Base-by-base conservation (phyloP, 2,113 vertebrate genomes). In the Potamarius usumacintae region DNA sequence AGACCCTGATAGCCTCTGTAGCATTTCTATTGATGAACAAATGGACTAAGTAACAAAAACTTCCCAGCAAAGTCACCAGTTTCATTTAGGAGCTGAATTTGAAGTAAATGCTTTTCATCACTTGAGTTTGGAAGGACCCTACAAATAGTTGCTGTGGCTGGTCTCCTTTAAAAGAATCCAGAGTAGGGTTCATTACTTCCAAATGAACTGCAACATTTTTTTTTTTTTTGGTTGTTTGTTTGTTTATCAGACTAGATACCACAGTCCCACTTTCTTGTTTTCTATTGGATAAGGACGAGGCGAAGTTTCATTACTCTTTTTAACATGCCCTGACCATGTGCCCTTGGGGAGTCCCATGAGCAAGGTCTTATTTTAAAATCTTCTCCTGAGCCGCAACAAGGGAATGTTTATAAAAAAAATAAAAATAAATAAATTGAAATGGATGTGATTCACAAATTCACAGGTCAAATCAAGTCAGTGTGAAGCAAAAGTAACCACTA, bases 301-400 rank as follows among this genome's bases (percentile, higher is more conserved):
- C 27, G 30, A 25, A 60, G 57, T 48, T 62, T 34, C 53, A 18
- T 30, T 18, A 18, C 14, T 80, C n/a, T 18, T 48, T 42, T 62
- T 60, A 25, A 82, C 78, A 34, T 58, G 17, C 27, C 58, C 57
- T 62, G 22, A 18, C 79, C 6, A 12, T 62, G 62, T 62, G 57
- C 57, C 30, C 57, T 58, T 30, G 18, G 22, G 78, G 20, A 17
- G n/a, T 58, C 78, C 27, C 78, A 81, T 2, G 55, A 27, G 55
- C 27, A 81, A 34, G 20, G 42, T 62, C 79, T 62, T 62, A 80
- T 62, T 62, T 82, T 62, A 62, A 58, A 62, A 82, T 82, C 30
- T 82, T 82, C 20, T 62, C 57, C 57, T 42, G 57, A 42, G 55
- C 30, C 25, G 30, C 62, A 30, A 82, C 58, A 82, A 82, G 79